Conservation (phyloP, 2,797 vertebrate species). For the Triplophysa bombifrons region DNA sequence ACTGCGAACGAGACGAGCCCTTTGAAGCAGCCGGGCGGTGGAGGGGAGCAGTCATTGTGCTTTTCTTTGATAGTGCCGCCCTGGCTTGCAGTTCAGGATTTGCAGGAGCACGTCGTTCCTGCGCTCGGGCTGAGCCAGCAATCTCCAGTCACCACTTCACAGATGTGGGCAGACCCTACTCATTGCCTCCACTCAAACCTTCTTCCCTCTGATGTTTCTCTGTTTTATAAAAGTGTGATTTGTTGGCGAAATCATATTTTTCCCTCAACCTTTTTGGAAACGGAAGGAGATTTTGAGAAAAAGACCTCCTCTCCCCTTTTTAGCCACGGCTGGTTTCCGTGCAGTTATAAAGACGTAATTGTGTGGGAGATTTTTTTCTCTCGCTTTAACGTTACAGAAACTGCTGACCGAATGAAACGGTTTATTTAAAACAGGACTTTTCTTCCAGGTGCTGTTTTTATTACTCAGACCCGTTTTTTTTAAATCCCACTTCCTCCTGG, state of each 20-base stretch:
- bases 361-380: conserved; percentile 27
- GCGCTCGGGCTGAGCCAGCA: conserved; percentile 59
- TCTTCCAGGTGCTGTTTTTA: conserved; percentile 70
- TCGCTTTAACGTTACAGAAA: conserved; percentile 62
- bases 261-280: not conserved
- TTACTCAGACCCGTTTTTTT: conserved; percentile 53
- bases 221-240: not conserved
- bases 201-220: not conserved
- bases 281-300: not conserved
- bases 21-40: conserved; percentile 89
- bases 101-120: conserved; percentile 78
- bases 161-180: conserved; percentile 86
- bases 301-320: not conserved
- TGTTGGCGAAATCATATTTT: not conserved
- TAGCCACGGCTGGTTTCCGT: conserved; percentile 10
- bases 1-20: conserved; percentile 77
- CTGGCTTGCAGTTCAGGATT: conserved; percentile 79
- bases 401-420: conserved; percentile 66
- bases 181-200: conserved; percentile 60
- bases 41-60: conserved; percentile 84
- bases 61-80: conserved; percentile 83
- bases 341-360: conserved; percentile 59
- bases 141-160: conserved; percentile 81
- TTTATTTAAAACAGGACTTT: conserved; percentile 60
- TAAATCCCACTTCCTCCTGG: conserved; percentile 52